Conservation (phyloP, 2,113 vertebrate species). For the Poecilia latipinna region DNA sequence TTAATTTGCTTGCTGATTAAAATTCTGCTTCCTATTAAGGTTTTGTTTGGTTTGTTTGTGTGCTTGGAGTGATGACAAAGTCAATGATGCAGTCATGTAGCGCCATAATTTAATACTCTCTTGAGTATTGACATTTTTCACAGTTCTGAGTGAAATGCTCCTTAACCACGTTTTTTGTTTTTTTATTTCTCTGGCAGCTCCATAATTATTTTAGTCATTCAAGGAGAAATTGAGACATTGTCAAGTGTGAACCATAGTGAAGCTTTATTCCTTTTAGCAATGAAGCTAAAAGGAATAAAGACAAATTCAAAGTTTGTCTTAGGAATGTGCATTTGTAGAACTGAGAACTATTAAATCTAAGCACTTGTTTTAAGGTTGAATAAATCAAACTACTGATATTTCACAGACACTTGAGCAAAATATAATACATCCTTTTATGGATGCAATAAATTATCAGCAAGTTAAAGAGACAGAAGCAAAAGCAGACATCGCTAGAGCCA, state of each 20-base stretch:
- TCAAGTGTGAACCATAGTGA: not conserved
- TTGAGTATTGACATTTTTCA: not conserved
- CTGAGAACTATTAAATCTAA: not conserved
- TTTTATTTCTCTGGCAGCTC: not conserved
- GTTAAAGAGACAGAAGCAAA: not conserved
- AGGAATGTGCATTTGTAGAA: not conserved
- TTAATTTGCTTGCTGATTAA: conserved; percentile 2
- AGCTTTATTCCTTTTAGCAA: not conserved
- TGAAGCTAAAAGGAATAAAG: no score
- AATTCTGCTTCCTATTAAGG: not conserved
- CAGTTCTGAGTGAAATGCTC: no score
- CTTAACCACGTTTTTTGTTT: not conserved
- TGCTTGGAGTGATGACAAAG: not conserved
- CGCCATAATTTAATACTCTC: not conserved
- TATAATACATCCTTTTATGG: conserved; percentile 1
- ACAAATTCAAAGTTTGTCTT: not conserved
- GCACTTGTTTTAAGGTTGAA: not conserved
- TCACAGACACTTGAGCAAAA: not conserved
- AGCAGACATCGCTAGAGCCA: conserved; percentile 19
- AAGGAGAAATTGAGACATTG: not conserved
- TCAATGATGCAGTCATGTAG: not conserved
- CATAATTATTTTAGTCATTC: not conserved
- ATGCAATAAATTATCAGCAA: conserved; percentile 5
- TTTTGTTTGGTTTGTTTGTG: conserved; percentile 1
- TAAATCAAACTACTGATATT: not conserved